A percentile compares a stretch with the other conserved stretches of the same genome.
phyloP scores from a whole-genome alignment of 2,888 invertebrate species.

The Parthenolecanium corni region DNA sequence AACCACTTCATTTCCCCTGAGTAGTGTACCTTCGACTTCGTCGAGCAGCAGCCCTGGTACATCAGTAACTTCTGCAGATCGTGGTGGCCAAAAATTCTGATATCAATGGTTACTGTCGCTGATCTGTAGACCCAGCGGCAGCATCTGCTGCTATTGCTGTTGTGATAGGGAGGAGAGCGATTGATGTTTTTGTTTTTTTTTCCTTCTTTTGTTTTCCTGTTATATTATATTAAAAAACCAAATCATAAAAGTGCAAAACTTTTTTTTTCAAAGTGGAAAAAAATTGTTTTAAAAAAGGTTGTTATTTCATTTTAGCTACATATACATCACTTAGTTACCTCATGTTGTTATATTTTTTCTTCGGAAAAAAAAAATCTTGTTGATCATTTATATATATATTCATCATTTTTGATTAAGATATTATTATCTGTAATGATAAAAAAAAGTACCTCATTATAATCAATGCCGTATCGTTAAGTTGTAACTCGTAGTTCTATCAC shows the following conservation, averaged over 20 bases:
- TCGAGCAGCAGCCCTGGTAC: constrained; percentile 1
- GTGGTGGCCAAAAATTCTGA: constrained; percentile 15
- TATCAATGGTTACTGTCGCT: constrained; percentile 21
- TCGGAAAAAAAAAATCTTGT: neutral
- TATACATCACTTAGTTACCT: constrained; percentile 19
- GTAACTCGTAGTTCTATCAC: constrained; percentile 1
- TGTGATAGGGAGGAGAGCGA: constrained; percentile 10
- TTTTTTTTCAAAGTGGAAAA: neutral
- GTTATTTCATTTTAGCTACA: constrained; percentile 1
- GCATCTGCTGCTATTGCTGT: constrained; percentile 17
- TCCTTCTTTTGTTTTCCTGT: neutral
- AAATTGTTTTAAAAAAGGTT: neutral
- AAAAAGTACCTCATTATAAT: neutral
- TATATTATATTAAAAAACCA: neutral
- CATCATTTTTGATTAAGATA: neutral
- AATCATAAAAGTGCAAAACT: neutral
- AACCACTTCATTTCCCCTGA: constrained; percentile 41
- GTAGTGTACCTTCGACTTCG: constrained; percentile 35
- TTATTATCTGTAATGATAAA: too few relatives aligned
- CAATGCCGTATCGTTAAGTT: neutral
- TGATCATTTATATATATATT: constrained; percentile 14
- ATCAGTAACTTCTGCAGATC: neutral
- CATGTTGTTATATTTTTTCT: neutral
- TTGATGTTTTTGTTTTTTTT: constrained; percentile 1
- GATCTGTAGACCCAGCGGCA: constrained; percentile 5